Conservation (phyloP, 2,888 invertebrate genomes). For the Aleiodes alternator region DNA sequence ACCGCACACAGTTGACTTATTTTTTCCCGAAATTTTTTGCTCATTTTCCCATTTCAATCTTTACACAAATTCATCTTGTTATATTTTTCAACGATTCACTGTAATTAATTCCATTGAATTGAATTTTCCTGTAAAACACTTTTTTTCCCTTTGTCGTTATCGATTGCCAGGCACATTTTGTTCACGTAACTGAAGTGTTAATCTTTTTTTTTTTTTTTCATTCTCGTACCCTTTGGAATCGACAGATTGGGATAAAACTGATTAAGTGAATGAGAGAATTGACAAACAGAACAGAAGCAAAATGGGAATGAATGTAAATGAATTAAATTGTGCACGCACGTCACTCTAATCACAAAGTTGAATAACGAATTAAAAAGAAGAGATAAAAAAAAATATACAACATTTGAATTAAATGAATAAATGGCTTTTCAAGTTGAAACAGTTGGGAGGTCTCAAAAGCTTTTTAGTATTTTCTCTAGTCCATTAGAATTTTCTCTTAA, state of each 20-base stretch:
- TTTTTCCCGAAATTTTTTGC: slow-evolving; percentile 14
- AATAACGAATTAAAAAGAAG: slow-evolving; percentile 26
- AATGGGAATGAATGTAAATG: slow-evolving; percentile 40
- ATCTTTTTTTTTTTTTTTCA: slow-evolving; percentile 12
- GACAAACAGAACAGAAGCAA: slow-evolving; percentile 40
- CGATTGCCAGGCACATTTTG: slow-evolving; percentile 25
- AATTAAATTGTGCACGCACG: slow-evolving; percentile 43
- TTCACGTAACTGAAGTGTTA: slow-evolving; percentile 19
- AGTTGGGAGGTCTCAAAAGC: background rate
- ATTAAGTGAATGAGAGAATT: slow-evolving; percentile 42
- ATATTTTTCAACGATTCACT: slow-evolving; percentile 14
- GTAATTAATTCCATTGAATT: background rate
- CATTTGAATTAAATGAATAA: slow-evolving; percentile 38
- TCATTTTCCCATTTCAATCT: background rate
- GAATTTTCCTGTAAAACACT: background rate
- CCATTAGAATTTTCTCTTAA: background rate
- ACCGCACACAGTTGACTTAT: slow-evolving; percentile 18
- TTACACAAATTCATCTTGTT: background rate
- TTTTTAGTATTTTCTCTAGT: background rate
- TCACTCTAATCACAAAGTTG: slow-evolving; percentile 45
- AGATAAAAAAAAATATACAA: slow-evolving; percentile 9
- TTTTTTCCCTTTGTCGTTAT: slow-evolving; percentile 18
- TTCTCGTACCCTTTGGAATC: slow-evolving; percentile 13
- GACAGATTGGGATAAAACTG: slow-evolving; percentile 46
- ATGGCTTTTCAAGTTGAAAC: slow-evolving; percentile 35